Percentiles rank a stretch among this genome's conserved stretches.
These are phyloP conservation scores for Calliopsis andreniformis DNA, from an alignment of 1,140 invertebrate genomes.

Conservation along the genomic window DNA sequence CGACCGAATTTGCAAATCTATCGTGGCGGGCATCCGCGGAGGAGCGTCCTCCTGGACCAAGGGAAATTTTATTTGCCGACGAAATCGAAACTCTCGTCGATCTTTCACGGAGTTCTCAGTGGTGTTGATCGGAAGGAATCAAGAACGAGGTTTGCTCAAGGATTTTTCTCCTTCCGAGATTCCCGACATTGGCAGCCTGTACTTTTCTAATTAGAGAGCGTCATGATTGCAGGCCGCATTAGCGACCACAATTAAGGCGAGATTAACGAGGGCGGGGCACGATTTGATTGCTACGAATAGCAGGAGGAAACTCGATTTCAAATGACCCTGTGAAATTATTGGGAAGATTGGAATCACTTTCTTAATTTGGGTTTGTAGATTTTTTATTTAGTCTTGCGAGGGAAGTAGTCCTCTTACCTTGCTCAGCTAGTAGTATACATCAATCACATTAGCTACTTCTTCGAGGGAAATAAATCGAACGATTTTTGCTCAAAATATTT, in stretches of 20 bases:
- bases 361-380: no score
- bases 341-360: no score
- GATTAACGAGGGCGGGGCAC: neutral
- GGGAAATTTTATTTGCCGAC: conserved; percentile 20
- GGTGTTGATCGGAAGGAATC: no score
- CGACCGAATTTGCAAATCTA: conserved; percentile 17
- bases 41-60: neutral
- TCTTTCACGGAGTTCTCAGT: no score
- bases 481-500: no score
- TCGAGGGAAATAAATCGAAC: no score
- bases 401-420: no score
- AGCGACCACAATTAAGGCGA: conserved; percentile 22
- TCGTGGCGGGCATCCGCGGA: neutral
- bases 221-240: neutral
- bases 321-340: no score
- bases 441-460: no score
- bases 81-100: neutral
- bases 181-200: conserved; percentile 13
- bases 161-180: neutral
- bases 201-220: conserved; percentile 22
- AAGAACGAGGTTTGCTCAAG: neutral
- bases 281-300: neutral
- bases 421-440: no score
- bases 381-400: no score
- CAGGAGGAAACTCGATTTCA: neutral